Evolutionary conservation across 2,113 vertebrate species (phyloP), one percentile per base, ranked within the genome.

Genomic region (Tursiops truncatus): DNA sequence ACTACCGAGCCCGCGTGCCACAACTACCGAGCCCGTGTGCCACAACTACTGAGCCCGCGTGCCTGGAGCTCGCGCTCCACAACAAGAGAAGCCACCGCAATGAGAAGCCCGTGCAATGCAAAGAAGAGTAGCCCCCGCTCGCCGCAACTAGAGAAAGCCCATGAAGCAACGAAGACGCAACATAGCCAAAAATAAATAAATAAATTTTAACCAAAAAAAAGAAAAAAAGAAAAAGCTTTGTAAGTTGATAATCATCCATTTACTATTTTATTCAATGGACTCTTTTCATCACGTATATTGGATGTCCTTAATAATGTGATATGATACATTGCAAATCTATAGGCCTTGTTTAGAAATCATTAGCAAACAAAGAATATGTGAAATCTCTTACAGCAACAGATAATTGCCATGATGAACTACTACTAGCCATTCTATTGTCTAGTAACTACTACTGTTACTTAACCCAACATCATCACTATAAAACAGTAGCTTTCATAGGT

Each of bases 321-420:
- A 71, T 31, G 47, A 53, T 62, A 56, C 2, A 44, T 2, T 67
- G 8, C 15, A 73, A 79, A 81, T 86, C 21, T 77, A 56, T 31
- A 89, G 18, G 28, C 14, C 1, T 76, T 79, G 18, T 33, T 96
- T 91, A 94, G 38, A 92, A 80, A 93, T 88, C 73, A 95, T 44
- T 67, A 89, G 94, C 77, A 97, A 81, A 86, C 84, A 97, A 71
- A 92, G 20, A 97, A 77, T 38, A 96, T 10, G 44, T 77, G 81
- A 58, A n/a, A 92, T 91, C 93, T 97, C 50, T 81, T 91, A 63
- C 10, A 96, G 15, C 14, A 97, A 33, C 18, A 96, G 83, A 97
- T 97, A 95, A 74, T 33, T 70, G 12, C 44, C 38, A 90, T 28
- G 76, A 97, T 97, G 95, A 97, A 95, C 83, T 18, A 28, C 33